phyloP scores from a whole-genome alignment of 1,140 invertebrate species.

The Panulirus ornatus region DNA sequence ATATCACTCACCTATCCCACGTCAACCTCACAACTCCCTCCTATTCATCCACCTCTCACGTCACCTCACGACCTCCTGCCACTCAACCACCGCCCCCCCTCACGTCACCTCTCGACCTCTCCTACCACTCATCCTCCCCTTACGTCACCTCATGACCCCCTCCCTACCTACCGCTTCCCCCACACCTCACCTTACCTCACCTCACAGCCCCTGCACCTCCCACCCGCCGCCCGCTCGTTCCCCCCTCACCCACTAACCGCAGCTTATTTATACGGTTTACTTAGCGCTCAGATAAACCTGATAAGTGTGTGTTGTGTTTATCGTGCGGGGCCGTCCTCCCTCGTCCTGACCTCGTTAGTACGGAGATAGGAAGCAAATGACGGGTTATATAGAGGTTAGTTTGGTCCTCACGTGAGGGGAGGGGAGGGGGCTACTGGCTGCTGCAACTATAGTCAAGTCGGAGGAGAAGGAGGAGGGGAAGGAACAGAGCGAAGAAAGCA shows the following conservation, averaged over 20 bases:
- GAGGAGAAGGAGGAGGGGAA: background rate
- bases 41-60: background rate
- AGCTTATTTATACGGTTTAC: conserved; percentile 24
- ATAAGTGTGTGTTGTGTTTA: conserved; percentile 13
- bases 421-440: background rate
- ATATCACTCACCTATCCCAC: background rate
- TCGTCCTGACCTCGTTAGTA: conserved; percentile 2
- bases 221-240: background rate
- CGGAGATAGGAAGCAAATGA: background rate
- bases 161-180: background rate
- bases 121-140: background rate
- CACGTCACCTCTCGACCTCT: background rate
- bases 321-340: background rate
- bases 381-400: background rate
- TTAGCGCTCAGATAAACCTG: conserved; percentile 23
- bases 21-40: background rate
- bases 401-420: background rate
- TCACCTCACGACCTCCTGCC: background rate
- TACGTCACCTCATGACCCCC: background rate
- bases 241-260: conserved; percentile 4
- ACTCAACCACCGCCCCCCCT: background rate
- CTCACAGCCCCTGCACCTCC: background rate
- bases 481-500: background rate
- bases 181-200: background rate
- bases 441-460: background rate